Evolutionary conservation across 2,888 invertebrate genomes (phyloP), one percentile per base, ranked within the genome.

Genomic region (Odontothrips loti): DNA sequence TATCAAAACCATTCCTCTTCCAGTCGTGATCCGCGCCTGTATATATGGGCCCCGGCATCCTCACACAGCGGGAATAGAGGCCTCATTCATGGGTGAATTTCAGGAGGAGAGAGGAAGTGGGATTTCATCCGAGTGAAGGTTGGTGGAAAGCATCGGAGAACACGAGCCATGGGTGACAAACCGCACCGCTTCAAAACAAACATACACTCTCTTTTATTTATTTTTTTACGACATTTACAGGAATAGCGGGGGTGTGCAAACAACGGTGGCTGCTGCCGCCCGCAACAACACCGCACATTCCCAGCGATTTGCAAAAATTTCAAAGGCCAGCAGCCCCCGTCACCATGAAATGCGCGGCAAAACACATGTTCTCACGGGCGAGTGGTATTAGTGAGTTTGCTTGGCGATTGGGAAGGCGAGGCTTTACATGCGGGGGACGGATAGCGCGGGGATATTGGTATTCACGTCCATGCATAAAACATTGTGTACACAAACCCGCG

Each of bases 381-480:
- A 12, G 23, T 27, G 27, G 27, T 15, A 75, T 75, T 75, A 75
- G 12, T 27, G 23, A 27, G 12, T 10, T 15, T 75, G 68, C n/a
- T 27, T 75, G 68, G 23, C 23, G 68, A 75, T 75, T 75, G 68
- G 68, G 58, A 58, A 20, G 3, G 34, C 34, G 3, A 15, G 15
- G 68, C 27, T 75, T 1, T 75, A 27, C 15, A 15, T 58, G 58
- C 58, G 58, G 68, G 68, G 68, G 68, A 58, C 58, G 58, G n/a
- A 51, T 12, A 51, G 51, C 20, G n/a, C 68, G 23, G 68, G 4
- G 68, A 75, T 75, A 75, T 75, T 75, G 68, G 68, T 75, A 75
- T 75, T 75, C 68, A 68, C 68, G 11, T 68, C 68, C 68, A 75
- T 75, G 68, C 68, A 75, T 75, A 75, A 75, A 75, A 75, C 68